Evolutionary conservation across 2,888 invertebrate species (phyloP).

Genomic region (Capitulum mitella): DNA sequence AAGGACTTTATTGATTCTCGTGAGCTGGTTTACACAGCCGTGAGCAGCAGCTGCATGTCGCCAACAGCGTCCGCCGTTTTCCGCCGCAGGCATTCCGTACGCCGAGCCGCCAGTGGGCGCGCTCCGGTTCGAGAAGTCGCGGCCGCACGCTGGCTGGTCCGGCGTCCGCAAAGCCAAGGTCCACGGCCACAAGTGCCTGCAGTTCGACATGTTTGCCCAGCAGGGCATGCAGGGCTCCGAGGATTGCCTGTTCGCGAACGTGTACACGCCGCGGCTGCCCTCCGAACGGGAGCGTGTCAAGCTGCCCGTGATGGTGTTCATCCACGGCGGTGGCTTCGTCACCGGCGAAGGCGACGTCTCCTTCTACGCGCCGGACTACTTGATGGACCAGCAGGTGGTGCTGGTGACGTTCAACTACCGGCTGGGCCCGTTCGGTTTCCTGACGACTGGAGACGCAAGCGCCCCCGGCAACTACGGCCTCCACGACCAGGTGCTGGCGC

Average conservation of each 20-base stretch:
- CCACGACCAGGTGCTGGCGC: slow-evolving; percentile 29
- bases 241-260: slow-evolving; percentile 90
- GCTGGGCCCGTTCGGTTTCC: slow-evolving; percentile 33
- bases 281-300: not conserved
- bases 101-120: slow-evolving; percentile 77
- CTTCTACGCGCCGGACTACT: slow-evolving; percentile 30
- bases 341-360: slow-evolving; percentile 33
- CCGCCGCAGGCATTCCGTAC: slow-evolving; percentile 55
- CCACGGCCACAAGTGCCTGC: slow-evolving; percentile 78
- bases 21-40: no score
- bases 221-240: slow-evolving; percentile 86
- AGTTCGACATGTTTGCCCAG: slow-evolving; percentile 60
- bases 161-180: slow-evolving; percentile 72
- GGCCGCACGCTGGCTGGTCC: not conserved
- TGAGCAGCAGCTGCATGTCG: no score
- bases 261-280: slow-evolving; percentile 68
- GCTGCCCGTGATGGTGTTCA: slow-evolving; percentile 36
- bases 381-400: slow-evolving; percentile 33
- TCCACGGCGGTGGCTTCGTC: slow-evolving; percentile 38
- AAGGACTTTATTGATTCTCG: no score
- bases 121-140: slow-evolving; percentile 35
- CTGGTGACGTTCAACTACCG: slow-evolving; percentile 36
- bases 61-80: no score
- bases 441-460: slow-evolving; percentile 25
- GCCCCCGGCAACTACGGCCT: slow-evolving; percentile 30